Evolutionary conservation across 2,888 invertebrate genomes (phyloP), one percentile per base, ranked within the genome.

Genomic region (Kuschelorhynchus macadamiae): DNA sequence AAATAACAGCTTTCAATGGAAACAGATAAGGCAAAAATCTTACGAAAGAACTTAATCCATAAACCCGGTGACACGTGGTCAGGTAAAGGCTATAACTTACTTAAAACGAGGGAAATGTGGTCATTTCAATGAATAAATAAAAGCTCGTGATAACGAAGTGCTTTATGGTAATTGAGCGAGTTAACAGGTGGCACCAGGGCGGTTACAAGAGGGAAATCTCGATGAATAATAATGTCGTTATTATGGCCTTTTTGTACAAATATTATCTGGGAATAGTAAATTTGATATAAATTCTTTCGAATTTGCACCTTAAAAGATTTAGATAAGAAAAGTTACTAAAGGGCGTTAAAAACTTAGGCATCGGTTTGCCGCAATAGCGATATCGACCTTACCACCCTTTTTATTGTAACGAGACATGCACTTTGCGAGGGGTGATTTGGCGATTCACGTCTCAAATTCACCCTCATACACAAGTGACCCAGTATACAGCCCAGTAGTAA

Each of bases 41-140:
- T 9, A 30, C 9, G 5, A 4, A 30, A 7, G 30, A 7, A 30
- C 9, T 30, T 7, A 9, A 4, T 30, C 4, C 9, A 16, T 53
- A 16, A 53, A 33, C 53, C 52, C 61, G n/a, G n/a, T n/a, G n/a
- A n/a, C n/a, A n/a, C 33, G 21, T 42, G 64, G 64, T 57, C 66
- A 52, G n/a, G 25, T 46, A 16, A 32, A 41, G 25, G 44, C 56
- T 50, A 63, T 70, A 70, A 74, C 57, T 73, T 74, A 72, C 70
- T 74, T 74, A 75, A 75, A 74, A 60, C 66, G 59, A 70, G 67
- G 70, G 72, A 67, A 74, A 75, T 71, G 66, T 60, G 65, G 67
- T 53, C 69, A 46, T 47, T 57, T 41, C 46, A n/a, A 57, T 71
- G 73, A 75, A 78, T 77, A 77, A 77, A 76, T 77, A 75, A 77